phyloP scores from a whole-genome alignment of 2,888 invertebrate genomes.

The Trimorus sp. region DNA sequence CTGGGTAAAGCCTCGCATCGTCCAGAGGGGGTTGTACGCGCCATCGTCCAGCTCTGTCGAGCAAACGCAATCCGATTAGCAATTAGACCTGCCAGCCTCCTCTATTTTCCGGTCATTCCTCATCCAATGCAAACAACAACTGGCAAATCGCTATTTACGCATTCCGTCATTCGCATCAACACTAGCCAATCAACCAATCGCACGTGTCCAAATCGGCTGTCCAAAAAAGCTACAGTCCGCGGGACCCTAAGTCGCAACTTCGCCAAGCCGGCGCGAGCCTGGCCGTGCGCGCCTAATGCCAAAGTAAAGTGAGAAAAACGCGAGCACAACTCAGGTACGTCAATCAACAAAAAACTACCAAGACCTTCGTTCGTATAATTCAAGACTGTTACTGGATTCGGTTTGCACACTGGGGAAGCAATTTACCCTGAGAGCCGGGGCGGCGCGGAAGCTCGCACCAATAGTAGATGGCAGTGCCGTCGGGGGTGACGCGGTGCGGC shows the following conservation, averaged over 20 bases:
- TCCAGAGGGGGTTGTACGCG: slow-evolving; percentile 96
- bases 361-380: slow-evolving; percentile 41
- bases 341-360: slow-evolving; percentile 31
- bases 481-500: slow-evolving; percentile 89
- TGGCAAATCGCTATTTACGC: too few relatives aligned
- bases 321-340: slow-evolving; percentile 10
- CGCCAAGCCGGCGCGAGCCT: too few relatives aligned
- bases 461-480: slow-evolving; percentile 93
- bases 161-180: too few relatives aligned
- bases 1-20: slow-evolving; percentile 97
- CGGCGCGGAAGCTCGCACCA: slow-evolving; percentile 90
- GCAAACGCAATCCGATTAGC: slow-evolving; percentile 31
- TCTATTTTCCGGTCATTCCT: background rate
- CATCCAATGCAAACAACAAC: slow-evolving; percentile 2
- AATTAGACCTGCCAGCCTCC: background rate
- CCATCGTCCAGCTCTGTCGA: slow-evolving; percentile 94
- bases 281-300: background rate
- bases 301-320: background rate
- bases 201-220: background rate
- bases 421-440: slow-evolving; percentile 82
- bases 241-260: slow-evolving; percentile 2
- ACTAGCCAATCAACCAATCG: background rate
- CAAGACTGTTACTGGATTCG: slow-evolving; percentile 19
- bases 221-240: slow-evolving; percentile 2
- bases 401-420: slow-evolving; percentile 66